These are phyloP conservation scores for Sebastes wilsoni DNA, from an alignment of 2,797 vertebrate genomes.

Conservation along the genomic window DNA sequence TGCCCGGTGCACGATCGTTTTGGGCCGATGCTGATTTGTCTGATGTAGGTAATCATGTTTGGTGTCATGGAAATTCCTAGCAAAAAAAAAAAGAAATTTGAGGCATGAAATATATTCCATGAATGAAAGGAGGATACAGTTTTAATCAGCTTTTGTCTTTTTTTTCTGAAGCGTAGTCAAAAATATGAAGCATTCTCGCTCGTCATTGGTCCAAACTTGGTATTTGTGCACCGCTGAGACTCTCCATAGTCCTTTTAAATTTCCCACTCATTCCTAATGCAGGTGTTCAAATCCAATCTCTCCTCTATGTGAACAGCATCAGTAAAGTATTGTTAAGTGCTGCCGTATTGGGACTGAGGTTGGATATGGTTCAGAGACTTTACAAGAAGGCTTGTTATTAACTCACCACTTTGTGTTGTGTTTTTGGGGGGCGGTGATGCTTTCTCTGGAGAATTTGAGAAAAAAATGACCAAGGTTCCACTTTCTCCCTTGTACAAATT, in stretches of 20 bases:
- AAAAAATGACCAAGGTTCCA: constrained; percentile 82
- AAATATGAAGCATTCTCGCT: neutral
- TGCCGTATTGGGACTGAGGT: constrained; percentile 74
- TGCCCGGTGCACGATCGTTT: too few relatives aligned
- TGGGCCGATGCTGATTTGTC: neutral
- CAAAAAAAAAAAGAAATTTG: neutral
- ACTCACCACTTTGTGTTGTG: constrained; percentile 57
- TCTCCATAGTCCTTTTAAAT: constrained; percentile 16
- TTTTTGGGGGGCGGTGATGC: constrained; percentile 50
- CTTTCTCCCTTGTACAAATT: constrained; percentile 84
- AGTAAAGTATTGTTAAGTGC: constrained; percentile 63
- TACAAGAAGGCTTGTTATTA: constrained; percentile 46
- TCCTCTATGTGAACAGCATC: constrained; percentile 38
- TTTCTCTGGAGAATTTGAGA: constrained; percentile 64
- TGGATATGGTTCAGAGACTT: constrained; percentile 54
- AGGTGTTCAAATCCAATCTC: constrained; percentile 36
- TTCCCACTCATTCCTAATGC: constrained; percentile 62
- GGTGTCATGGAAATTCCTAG: neutral
- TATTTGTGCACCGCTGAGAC: constrained; percentile 20
- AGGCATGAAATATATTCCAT: neutral
- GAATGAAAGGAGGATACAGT: neutral
- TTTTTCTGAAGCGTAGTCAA: neutral
- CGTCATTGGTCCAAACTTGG: constrained; percentile 20
- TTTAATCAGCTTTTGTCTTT: neutral
- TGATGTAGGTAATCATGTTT: neutral